Percentiles rank a stretch among this genome's conserved stretches.
Conservation (phyloP, 2,888 invertebrate genomes). For the Bombylius discolor region DNA sequence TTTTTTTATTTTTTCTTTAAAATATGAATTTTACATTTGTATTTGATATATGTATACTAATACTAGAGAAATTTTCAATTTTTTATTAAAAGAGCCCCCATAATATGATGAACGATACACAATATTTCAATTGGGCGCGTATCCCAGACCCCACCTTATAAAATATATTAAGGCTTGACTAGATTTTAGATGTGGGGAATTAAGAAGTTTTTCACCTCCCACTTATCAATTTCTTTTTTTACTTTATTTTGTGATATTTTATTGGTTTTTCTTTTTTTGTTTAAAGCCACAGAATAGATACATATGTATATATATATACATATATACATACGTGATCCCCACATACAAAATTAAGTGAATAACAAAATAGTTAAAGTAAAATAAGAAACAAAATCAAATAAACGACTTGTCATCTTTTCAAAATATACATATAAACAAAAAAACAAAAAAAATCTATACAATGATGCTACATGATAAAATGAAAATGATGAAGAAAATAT, state of each 20-base stretch:
- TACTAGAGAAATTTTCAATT: neutral
- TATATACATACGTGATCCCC: neutral
- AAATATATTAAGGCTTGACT: neutral
- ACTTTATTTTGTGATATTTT: neutral
- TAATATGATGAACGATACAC: neutral
- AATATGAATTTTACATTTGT: no score
- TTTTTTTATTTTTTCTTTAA: no score
- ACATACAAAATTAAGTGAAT: neutral
- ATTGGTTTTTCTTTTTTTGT: neutral
- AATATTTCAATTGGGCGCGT: neutral
- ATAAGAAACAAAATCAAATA: neutral
- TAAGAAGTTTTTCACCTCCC: neutral
- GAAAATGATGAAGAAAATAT: no score
- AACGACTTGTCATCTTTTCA: neutral
- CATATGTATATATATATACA: no score
- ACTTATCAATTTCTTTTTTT: neutral
- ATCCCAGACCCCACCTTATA: neutral
- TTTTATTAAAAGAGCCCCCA: no score
- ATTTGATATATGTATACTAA: no score
- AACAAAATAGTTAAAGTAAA: no score
- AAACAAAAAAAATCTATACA: no score
- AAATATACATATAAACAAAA: no score
- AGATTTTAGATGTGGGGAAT: neutral
- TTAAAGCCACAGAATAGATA: neutral
- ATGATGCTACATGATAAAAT: no score